Conservation (phyloP, 2,888 invertebrate genomes). For the Dasypogon diadema region DNA sequence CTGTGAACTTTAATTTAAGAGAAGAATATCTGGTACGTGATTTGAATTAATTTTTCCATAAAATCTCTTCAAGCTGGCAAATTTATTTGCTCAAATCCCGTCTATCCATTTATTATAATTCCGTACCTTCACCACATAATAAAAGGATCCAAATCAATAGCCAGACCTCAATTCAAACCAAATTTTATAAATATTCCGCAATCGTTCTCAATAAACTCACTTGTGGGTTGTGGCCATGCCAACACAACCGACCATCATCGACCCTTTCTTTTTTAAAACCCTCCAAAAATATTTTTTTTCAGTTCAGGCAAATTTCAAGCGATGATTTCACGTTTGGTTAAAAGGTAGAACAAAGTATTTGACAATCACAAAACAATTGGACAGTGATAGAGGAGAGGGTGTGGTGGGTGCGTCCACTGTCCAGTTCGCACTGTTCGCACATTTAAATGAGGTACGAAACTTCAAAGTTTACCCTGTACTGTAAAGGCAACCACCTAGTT, state of each 20-base stretch:
- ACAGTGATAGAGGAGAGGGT: not conserved
- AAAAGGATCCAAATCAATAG: constrained; percentile 1
- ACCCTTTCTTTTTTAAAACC: not conserved
- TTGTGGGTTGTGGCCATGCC: too few species aligned
- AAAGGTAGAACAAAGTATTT: not conserved
- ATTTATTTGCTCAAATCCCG: not conserved
- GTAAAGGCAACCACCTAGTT: too few species aligned
- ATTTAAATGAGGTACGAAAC: not conserved
- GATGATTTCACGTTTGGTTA: constrained; percentile 7
- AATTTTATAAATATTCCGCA: not conserved
- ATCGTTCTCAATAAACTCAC: not conserved
- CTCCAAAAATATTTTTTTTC: not conserved
- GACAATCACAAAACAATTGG: constrained; percentile 1
- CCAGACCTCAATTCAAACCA: not conserved
- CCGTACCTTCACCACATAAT: not conserved
- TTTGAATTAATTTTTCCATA: not conserved
- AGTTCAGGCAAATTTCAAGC: constrained; percentile 13
- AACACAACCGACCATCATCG: not conserved
- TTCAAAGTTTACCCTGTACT: not conserved
- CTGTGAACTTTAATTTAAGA: too few species aligned
- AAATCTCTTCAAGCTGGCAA: too few species aligned
- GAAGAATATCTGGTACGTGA: not conserved
- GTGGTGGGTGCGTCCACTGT: not conserved
- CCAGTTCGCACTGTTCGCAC: constrained; percentile 3
- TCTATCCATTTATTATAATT: not conserved